Percentiles rank a stretch among this genome's conserved stretches.
phyloP scores from a whole-genome alignment of 2,797 vertebrate species.

The Epinephelus awoara region DNA sequence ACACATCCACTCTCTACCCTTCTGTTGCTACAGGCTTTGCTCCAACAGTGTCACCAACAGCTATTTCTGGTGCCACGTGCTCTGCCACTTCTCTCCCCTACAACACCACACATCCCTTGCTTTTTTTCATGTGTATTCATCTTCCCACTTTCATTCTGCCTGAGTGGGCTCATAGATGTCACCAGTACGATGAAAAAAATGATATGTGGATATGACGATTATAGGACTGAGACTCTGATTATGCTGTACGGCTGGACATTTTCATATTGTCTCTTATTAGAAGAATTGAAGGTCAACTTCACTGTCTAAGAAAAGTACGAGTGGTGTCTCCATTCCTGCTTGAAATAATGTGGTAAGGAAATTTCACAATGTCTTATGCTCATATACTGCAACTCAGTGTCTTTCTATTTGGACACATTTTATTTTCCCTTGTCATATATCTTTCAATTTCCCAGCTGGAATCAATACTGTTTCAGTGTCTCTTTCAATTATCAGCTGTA shows the following conservation, averaged over 20 bases:
- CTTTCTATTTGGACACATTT: background rate
- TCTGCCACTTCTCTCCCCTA: conserved; percentile 1
- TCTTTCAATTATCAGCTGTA: background rate
- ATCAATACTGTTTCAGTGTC: conserved; percentile 8
- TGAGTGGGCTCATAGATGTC: background rate
- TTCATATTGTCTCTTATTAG: background rate
- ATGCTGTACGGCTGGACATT: background rate
- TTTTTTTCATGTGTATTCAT: background rate
- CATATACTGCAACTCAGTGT: background rate
- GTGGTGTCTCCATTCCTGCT: background rate
- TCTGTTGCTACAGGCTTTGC: conserved; percentile 22
- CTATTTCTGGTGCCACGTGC: conserved; percentile 16
- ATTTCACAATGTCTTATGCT: background rate
- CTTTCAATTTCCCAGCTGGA: background rate
- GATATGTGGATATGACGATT: background rate
- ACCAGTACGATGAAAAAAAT: background rate
- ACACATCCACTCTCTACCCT: background rate
- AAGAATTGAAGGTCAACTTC: background rate
- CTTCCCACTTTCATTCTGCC: conserved; percentile 1
- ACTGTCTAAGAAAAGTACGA: background rate
- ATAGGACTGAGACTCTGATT: background rate
- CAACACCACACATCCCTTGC: background rate
- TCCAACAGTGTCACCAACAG: conserved; percentile 19
- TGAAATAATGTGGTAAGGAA: background rate
- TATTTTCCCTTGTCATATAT: background rate